These are phyloP conservation scores for Pteria penguin DNA, from an alignment of 2,888 invertebrate genomes.

Conservation along the genomic window DNA sequence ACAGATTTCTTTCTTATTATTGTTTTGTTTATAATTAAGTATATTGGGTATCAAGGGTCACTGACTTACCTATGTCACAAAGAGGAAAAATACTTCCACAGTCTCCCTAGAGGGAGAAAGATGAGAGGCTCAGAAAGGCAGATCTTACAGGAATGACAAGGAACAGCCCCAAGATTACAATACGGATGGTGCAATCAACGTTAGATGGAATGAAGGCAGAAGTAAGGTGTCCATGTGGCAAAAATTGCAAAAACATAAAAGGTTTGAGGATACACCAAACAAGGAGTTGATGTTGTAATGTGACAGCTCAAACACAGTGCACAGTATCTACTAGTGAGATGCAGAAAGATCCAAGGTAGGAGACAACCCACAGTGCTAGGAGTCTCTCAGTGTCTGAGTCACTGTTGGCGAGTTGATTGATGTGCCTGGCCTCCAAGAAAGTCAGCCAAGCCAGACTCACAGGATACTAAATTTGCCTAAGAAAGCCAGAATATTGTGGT, in stretches of 20 bases:
- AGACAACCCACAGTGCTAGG: conserved; percentile 23
- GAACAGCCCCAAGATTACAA: background rate
- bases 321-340: conserved; percentile 19
- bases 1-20: too few species aligned
- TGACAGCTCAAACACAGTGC: conserved; percentile 15
- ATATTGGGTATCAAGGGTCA: background rate
- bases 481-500: background rate
- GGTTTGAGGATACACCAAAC: conserved; percentile 9
- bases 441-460: background rate
- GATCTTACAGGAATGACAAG: background rate
- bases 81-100: background rate
- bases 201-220: background rate
- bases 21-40: too few species aligned
- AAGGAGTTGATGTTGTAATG: background rate
- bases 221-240: background rate
- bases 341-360: conserved; percentile 13
- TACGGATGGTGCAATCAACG: conserved; percentile 1
- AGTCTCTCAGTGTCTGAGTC: conserved; percentile 14
- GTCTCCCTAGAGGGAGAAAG: conserved; percentile 8
- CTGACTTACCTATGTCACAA: background rate
- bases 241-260: conserved; percentile 1
- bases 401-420: too few species aligned
- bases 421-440: too few species aligned
- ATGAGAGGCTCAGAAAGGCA: background rate
- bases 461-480: background rate